Conservation (phyloP, 2,113 vertebrate genomes). For the Menura novaehollandiae region DNA sequence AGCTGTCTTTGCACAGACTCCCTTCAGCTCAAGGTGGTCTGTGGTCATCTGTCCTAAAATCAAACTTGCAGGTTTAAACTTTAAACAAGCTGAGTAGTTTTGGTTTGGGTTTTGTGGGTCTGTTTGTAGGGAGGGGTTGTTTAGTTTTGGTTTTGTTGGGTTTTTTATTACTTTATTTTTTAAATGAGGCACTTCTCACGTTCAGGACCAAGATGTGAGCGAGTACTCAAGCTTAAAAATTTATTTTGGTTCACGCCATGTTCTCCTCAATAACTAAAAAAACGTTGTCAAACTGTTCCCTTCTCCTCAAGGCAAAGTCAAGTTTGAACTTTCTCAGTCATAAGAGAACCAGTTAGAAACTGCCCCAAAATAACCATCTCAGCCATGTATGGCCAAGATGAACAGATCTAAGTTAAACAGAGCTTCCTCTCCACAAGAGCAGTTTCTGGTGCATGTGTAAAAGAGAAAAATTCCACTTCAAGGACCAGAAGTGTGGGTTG, state of each 20-base stretch:
- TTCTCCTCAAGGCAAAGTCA: background rate
- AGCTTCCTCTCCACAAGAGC: background rate
- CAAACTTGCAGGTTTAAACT: background rate
- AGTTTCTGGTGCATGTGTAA: background rate
- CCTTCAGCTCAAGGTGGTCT: background rate
- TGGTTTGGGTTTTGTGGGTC: background rate
- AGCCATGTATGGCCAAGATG: background rate
- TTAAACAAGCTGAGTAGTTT: background rate
- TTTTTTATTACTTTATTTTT: background rate
- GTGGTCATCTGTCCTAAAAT: background rate
- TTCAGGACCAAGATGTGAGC: background rate
- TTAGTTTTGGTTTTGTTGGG: background rate
- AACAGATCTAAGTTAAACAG: background rate
- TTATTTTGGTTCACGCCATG: background rate
- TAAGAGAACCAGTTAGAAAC: background rate
- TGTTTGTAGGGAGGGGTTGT: background rate
- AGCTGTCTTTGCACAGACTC: background rate
- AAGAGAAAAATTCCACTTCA: slow-evolving; percentile 14
- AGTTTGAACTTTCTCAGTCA: background rate
- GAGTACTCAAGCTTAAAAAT: background rate
- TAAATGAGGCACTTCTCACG: background rate
- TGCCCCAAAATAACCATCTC: background rate
- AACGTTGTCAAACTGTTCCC: background rate
- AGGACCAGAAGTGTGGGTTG: background rate
- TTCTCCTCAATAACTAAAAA: background rate